A percentile compares a stretch with the other conserved stretches of the same genome.
phyloP scores from a whole-genome alignment of 2,113 vertebrate species.

The Cheirogaleus medius region DNA sequence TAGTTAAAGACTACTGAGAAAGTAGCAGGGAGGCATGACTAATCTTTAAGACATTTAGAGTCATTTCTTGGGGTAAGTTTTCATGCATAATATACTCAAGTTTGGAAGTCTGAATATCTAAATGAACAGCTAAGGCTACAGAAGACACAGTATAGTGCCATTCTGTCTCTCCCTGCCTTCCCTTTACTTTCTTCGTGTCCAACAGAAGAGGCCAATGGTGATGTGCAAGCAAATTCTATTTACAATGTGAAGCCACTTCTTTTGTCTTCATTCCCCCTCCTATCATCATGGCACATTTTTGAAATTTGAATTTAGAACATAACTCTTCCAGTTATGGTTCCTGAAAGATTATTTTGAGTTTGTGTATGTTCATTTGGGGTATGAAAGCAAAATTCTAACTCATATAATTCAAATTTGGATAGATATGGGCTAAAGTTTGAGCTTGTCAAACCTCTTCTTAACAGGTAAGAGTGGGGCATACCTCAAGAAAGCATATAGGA shows the following conservation, averaged over 20 bases:
- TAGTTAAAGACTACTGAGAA: neutral
- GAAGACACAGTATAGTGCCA: neutral
- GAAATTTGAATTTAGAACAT: neutral
- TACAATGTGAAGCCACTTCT: neutral
- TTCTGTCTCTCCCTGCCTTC: neutral
- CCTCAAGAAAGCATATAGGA: neutral
- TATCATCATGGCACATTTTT: neutral
- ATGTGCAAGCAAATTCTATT: neutral
- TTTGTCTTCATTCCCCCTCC: too few relatives aligned
- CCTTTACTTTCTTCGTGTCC: neutral
- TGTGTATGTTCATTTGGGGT: neutral
- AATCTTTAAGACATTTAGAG: neutral
- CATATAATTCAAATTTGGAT: neutral
- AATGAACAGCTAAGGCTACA: neutral
- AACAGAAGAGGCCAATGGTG: neutral
- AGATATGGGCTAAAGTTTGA: neutral
- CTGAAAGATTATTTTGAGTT: neutral
- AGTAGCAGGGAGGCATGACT: neutral
- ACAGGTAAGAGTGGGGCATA: neutral
- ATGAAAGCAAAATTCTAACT: neutral
- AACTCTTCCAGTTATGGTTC: neutral
- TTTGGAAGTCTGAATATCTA: neutral
- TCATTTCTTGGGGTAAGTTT: neutral
- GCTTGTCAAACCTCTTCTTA: neutral
- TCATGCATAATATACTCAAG: neutral